These are phyloP conservation scores for Ramphastos sulfuratus DNA, from an alignment of 2,113 vertebrate genomes.

Conservation along the genomic window DNA sequence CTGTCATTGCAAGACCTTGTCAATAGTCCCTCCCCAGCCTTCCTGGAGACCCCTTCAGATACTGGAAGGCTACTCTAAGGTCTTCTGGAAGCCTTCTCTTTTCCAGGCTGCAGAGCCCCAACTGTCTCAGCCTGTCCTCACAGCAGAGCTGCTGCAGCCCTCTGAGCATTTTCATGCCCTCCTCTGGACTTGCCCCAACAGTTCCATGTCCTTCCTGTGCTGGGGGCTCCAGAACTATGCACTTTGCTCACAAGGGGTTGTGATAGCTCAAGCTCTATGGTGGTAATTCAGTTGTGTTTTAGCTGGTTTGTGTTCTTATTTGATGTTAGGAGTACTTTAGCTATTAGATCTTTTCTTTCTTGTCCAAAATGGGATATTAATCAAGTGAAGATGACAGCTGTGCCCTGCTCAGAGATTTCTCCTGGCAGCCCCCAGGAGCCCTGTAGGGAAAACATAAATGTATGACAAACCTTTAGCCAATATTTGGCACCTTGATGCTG, in stretches of 20 bases:
- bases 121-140: no score
- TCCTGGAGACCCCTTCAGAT: no score
- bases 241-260: neutral
- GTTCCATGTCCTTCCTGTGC: no score
- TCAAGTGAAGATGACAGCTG: slow-evolving; percentile 19
- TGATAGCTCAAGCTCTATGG: neutral
- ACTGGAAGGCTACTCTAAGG: no score
- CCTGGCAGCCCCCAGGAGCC: neutral
- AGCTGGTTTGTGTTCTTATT: neutral
- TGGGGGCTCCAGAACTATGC: no score
- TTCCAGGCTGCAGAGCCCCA: no score
- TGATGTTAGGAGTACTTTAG: neutral
- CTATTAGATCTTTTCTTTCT: neutral
- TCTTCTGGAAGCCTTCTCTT: no score
- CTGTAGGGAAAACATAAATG: neutral
- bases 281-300: neutral
- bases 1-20: no score
- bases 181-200: no score
- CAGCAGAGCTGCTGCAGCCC: no score
- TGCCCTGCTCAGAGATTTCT: slow-evolving; percentile 1
- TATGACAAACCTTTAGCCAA: neutral
- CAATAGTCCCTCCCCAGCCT: no score
- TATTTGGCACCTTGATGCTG: slow-evolving; percentile 1
- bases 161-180: no score
- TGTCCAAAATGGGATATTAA: neutral